Conservation (phyloP, 2,113 vertebrate species). For the Parotia lawesii region DNA sequence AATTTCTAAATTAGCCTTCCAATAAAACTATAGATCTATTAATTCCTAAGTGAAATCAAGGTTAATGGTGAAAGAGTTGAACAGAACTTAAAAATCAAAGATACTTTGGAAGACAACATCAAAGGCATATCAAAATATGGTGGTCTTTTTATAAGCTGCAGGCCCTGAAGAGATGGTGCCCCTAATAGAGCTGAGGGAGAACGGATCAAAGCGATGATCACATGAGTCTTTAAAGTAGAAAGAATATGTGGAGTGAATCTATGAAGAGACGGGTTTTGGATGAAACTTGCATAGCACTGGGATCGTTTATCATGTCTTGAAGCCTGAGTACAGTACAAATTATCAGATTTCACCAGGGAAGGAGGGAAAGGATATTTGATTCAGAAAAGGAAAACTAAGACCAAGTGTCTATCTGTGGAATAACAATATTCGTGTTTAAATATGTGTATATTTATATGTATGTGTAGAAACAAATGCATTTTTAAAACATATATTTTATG, state of each 20-base stretch:
- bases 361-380: not conserved
- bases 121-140: constrained; percentile 65
- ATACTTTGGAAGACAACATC: constrained; percentile 62
- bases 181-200: constrained; percentile 53
- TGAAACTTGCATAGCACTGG: constrained; percentile 50
- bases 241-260: constrained; percentile 52
- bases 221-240: constrained; percentile 62
- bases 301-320: constrained; percentile 52
- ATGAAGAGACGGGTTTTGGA: constrained; percentile 54
- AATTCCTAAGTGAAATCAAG: constrained; percentile 47
- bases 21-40: constrained; percentile 38
- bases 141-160: constrained; percentile 63
- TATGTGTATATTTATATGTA: not conserved
- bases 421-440: not conserved
- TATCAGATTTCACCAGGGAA: constrained; percentile 21
- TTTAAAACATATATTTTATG: rapidly evolving
- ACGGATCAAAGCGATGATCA: constrained; percentile 56
- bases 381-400: not conserved
- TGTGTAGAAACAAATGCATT: not conserved
- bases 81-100: constrained; percentile 66
- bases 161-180: constrained; percentile 48
- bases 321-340: not conserved
- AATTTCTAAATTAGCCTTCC: constrained; percentile 45
- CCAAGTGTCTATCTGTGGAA: not conserved
- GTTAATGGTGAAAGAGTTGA: constrained; percentile 52